Base-by-base conservation (phyloP, 2,888 invertebrate species). In the Drosophila nigricruria region DNA sequence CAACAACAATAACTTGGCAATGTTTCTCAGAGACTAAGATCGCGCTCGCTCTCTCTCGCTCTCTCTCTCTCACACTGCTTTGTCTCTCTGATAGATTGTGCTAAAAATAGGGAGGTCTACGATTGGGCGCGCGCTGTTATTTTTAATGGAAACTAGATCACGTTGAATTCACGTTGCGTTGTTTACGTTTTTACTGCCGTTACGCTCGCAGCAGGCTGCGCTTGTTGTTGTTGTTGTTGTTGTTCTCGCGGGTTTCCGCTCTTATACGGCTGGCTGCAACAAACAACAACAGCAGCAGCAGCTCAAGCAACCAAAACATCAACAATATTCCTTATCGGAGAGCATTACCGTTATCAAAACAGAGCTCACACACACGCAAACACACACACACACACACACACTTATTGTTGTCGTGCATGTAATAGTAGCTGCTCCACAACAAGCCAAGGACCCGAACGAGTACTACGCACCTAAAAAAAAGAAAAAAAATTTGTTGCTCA, bases 131-230 rank as follows among this genome's bases (percentile, higher is more conserved):
- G 72, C 75, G 70, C 59, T 83, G 81, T 89, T 88, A 66, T 90
- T 90, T 91, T 83, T 82, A 89, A 87, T 88, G 60, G 65, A 88
- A 90, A 91, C 88, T 90, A 90, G 91, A 90, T 90, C 90, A 91
- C 89, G 89, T 78, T 77, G 67, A 86, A 79, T 86, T 68, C 84
- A 88, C 84, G 87, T 83, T 83, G 50, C 61, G 79, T 88, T 88
- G 84, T 85, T 85, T 85, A 85, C 88, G 79, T 82, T 88, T 67
- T 74, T 66, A 71, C 77, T 79, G 70, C 73, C 73, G 73, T 78
- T 73, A 73, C 79, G 78, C 81, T 78, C 70, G 60, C 79, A 68
- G 63, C 77, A 65, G 77, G 45, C 70, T 74, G 63, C 63, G 43
- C 23, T 25, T n/a, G n/a, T n/a, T 68, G 67, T 59, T 59, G 60